These are phyloP conservation scores for Podarcis cretensis DNA, from an alignment of 2,113 vertebrate species.

Conservation along the genomic window DNA sequence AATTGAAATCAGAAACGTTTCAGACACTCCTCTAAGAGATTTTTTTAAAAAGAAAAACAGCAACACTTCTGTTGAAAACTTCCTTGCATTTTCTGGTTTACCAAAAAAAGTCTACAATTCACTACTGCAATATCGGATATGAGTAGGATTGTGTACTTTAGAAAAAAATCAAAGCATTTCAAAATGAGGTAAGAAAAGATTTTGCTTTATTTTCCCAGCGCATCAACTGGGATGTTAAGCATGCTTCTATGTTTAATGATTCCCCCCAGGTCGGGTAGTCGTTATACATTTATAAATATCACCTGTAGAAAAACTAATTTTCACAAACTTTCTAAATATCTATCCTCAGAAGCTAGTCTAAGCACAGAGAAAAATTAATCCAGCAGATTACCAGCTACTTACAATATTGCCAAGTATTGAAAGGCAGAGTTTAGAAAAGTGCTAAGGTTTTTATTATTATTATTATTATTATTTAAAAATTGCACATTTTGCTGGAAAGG, in stretches of 20 bases:
- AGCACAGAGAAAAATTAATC: conserved; percentile 41
- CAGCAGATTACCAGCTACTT: not conserved
- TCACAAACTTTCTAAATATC: conserved; percentile 27
- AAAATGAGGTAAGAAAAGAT: conserved; percentile 21
- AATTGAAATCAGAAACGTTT: not conserved
- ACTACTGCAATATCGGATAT: not conserved
- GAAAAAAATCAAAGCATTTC: not conserved
- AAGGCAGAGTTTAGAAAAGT: not conserved
- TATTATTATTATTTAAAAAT: not conserved
- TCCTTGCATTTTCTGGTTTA: conserved; percentile 7
- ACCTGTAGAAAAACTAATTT: conserved; percentile 20
- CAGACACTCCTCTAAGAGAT: not conserved
- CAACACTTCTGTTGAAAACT: not conserved
- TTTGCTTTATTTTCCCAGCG: not conserved
- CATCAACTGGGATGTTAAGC: not conserved
- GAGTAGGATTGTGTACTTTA: not conserved
- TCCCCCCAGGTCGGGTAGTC: conserved; percentile 5
- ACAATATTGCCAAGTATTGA: conserved; percentile 3
- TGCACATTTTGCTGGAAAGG: not conserved
- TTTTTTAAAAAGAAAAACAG: not conserved
- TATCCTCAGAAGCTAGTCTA: conserved; percentile 1
- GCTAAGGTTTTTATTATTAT: not conserved
- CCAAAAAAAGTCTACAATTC: not conserved
- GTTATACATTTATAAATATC: not conserved
- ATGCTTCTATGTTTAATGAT: conserved; percentile 1